A percentile compares a stretch with the other conserved stretches of the same genome.
These are phyloP conservation scores for Bellardia bayeri DNA, from an alignment of 2,888 invertebrate species.

Conservation along the genomic window DNA sequence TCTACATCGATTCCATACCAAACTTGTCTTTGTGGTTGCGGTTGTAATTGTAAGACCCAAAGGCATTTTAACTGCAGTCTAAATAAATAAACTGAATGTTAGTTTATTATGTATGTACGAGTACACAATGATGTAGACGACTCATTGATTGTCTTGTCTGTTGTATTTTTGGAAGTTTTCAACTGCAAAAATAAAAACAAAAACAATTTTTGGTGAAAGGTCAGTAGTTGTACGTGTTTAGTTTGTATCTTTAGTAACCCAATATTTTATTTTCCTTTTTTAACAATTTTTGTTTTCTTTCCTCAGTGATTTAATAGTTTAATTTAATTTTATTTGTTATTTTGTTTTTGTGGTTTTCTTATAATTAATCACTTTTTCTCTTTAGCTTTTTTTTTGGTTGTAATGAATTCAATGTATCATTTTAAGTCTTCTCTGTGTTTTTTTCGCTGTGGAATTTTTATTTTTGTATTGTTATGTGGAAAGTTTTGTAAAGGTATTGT, in stretches of 20 bases:
- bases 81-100: conserved; percentile 8
- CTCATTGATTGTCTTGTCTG: conserved; percentile 40
- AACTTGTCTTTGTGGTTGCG: conserved; percentile 32
- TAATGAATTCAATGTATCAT: conserved; percentile 15
- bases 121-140: conserved; percentile 1
- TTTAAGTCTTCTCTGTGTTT: conserved; percentile 3
- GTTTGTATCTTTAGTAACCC: conserved; percentile 37
- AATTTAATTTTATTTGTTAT: conserved; percentile 24
- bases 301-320: conserved; percentile 31
- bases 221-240: conserved; percentile 46
- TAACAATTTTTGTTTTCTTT: conserved; percentile 12
- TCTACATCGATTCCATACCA: conserved; percentile 1
- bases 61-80: conserved; percentile 24
- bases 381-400: conserved; percentile 1
- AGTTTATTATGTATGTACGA: background rate
- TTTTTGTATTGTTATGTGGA: conserved; percentile 53
- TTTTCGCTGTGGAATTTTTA: conserved; percentile 26
- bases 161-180: conserved; percentile 24
- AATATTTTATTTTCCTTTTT: conserved; percentile 32
- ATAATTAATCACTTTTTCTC: conserved; percentile 48
- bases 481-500: conserved; percentile 45
- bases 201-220: conserved; percentile 60
- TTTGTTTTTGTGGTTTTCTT: conserved; percentile 27
- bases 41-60: background rate
- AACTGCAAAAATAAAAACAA: background rate